Evolutionary conservation across 2,888 invertebrate species (phyloP).

Genomic region (Oscheius sp.): DNA sequence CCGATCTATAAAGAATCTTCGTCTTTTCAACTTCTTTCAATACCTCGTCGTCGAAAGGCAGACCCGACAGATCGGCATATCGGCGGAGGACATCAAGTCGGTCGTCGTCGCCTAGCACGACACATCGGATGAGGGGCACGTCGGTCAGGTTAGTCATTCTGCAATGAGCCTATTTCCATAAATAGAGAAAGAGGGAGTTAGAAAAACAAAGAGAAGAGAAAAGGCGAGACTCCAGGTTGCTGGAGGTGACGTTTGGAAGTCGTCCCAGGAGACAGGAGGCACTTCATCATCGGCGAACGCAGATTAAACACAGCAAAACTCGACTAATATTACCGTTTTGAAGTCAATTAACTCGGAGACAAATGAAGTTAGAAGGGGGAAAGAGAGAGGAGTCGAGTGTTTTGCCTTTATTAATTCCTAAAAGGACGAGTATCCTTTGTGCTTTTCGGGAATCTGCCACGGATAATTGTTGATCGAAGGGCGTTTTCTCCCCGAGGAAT

Average conservation of each 20-base stretch:
- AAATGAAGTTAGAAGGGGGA: not conserved
- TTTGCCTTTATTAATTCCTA: too few species aligned
- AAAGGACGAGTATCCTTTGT: too few species aligned
- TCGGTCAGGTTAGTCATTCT: constrained; percentile 34
- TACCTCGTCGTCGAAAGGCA: constrained; percentile 27
- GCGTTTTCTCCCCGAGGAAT: constrained; percentile 17
- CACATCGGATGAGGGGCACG: constrained; percentile 34
- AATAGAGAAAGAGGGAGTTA: not conserved
- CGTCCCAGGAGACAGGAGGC: constrained; percentile 7
- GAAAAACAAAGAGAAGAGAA: not conserved
- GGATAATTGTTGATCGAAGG: constrained; percentile 4
- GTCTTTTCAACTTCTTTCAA: not conserved
- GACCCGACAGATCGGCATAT: constrained; percentile 29
- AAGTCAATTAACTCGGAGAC: constrained; percentile 3
- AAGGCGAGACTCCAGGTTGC: constrained; percentile 13
- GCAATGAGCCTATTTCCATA: not conserved
- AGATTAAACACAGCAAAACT: not conserved
- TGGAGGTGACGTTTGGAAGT: constrained; percentile 6
- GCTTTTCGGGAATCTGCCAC: too few species aligned
- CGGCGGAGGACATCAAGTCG: constrained; percentile 21
- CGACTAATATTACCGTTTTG: not conserved
- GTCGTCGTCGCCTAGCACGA: constrained; percentile 34
- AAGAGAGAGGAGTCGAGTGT: not conserved
- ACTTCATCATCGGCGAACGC: constrained; percentile 12
- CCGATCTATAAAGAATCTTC: constrained; percentile 10